phyloP scores from a whole-genome alignment of 2,113 vertebrate genomes.

The Leptobrachium leishanense region DNA sequence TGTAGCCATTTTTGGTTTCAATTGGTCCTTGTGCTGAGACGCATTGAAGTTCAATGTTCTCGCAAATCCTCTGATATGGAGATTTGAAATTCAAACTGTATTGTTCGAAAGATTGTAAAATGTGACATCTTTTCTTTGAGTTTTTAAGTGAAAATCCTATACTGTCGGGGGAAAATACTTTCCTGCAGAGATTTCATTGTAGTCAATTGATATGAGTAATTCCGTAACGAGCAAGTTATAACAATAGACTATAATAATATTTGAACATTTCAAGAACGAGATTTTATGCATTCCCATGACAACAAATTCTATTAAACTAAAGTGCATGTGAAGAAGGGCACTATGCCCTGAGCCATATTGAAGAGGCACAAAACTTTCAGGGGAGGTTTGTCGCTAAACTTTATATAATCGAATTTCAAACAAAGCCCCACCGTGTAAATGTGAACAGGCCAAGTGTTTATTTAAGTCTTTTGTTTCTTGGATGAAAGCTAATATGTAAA shows the following conservation, averaged over 20 bases:
- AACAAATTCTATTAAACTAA: not conserved
- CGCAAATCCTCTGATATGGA: conserved; percentile 1
- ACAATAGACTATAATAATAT: not conserved
- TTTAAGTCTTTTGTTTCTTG: too few relatives aligned
- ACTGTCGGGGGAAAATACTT: not conserved
- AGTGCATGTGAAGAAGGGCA: too few relatives aligned
- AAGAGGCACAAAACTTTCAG: too few relatives aligned
- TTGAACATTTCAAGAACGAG: not conserved
- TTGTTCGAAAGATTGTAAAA: not conserved
- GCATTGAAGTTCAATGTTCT: not conserved
- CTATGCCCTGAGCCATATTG: too few relatives aligned
- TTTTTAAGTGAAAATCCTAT: not conserved
- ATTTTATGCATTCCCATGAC: not conserved
- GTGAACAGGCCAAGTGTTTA: too few relatives aligned
- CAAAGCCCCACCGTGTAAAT: too few relatives aligned
- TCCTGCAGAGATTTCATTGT: not conserved
- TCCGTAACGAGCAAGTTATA: not conserved
- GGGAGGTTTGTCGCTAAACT: too few relatives aligned
- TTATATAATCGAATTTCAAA: too few relatives aligned
- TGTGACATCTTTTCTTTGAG: not conserved
- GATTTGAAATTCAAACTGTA: not conserved
- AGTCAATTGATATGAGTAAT: not conserved
- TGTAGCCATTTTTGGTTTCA: not conserved
- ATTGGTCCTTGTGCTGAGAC: not conserved
- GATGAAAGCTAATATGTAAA: too few relatives aligned